Evolutionary conservation across 1,140 invertebrate genomes (phyloP), one percentile per base, ranked within the genome.

Genomic region (Trissolcus basalis): DNA sequence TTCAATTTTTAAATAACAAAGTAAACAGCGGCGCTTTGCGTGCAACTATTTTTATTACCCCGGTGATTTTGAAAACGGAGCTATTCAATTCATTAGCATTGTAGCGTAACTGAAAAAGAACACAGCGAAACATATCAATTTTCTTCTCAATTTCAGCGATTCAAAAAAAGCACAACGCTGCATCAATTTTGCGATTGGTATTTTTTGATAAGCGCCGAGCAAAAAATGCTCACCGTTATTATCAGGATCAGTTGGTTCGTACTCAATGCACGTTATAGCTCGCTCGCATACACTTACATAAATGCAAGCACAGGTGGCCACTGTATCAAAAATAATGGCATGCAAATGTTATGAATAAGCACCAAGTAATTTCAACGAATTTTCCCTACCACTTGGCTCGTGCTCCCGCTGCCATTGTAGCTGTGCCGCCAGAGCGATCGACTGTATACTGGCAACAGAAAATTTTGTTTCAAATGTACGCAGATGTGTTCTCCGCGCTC

Each of bases 301-400:
- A 51, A 67, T 43, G 49, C 54, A 39, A 78, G 65, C 65, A 70
- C 64, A 74, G 64, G 65, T 73, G 45, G 78, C 45, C 56, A 47
- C 67, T 78, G 50, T 80, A 81, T 80, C 78, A 82, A 78, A 79
- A 83, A 81, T 85, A 85, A 86, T 86, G 76, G 76, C 81, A 82
- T 84, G 83, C 81, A 85, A 84, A 83, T 82, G 80, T 82, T 84
- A 82, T 83, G 82, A 84, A 85, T 84, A 83, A 85, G 83, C 82
- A 85, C 83, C 61, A 78, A 69, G 63, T 80, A 83, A 83, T 86
- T 83, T 83, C 79, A 77, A 79, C 73, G 79, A 85, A 82, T 85
- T 82, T 80, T 80, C 80, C 72, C 60, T 67, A 60, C 59, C 75
- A 63, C 64, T 51, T 67, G 65, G 78, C 69, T 65, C 41, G 43